Percentiles rank a stretch among this genome's conserved stretches.
These are phyloP conservation scores for Perdix hodgsoniae DNA, from an alignment of 2,797 vertebrate genomes.

Conservation along the genomic window DNA sequence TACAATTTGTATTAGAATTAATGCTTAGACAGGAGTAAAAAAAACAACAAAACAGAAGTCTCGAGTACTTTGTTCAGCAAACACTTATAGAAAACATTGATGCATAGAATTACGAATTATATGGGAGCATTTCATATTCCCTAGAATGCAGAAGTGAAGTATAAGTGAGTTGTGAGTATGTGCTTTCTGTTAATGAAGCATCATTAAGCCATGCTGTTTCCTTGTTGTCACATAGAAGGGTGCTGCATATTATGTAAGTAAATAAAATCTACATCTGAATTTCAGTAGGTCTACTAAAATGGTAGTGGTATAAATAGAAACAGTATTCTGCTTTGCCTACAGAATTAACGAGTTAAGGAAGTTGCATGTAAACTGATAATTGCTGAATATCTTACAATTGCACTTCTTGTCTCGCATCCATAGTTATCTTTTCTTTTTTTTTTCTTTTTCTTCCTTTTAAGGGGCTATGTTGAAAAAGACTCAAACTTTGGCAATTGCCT, in stretches of 20 bases:
- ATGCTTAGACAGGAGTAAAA: slow-evolving; percentile 31
- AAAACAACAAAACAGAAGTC: neutral
- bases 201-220: neutral
- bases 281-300: slow-evolving; percentile 24
- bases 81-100: neutral
- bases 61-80: neutral
- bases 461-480: neutral
- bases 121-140: slow-evolving; percentile 53
- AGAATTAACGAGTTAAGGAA: slow-evolving; percentile 44
- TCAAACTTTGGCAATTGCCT: neutral
- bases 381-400: slow-evolving; percentile 43
- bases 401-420: neutral
- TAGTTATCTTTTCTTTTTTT: neutral
- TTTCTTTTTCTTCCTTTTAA: too few species aligned
- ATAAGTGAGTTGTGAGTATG: neutral
- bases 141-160: neutral
- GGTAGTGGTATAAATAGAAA: neutral
- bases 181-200: neutral
- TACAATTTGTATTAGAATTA: slow-evolving; percentile 50
- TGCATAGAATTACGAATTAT: neutral
- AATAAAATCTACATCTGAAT: slow-evolving; percentile 12
- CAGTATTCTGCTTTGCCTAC: slow-evolving; percentile 60
- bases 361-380: neutral
- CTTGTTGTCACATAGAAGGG: slow-evolving; percentile 35
- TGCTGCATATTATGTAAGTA: neutral